Base-by-base conservation (phyloP, 2,113 vertebrate species). In the Sceloporus undulatus region DNA sequence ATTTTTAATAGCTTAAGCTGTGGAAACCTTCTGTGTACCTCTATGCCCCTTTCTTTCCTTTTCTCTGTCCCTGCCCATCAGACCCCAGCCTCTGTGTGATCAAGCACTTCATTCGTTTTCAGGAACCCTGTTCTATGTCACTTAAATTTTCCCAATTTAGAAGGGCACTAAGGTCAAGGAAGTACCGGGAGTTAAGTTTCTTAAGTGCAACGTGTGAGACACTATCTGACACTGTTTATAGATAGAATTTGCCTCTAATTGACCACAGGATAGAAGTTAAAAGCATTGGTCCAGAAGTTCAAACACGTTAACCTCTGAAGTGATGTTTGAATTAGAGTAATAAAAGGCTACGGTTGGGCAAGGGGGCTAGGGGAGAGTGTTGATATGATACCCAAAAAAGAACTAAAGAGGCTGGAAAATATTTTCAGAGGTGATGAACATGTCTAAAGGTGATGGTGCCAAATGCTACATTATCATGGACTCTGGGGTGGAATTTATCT, bases 191-290 rank as follows among this genome's bases (percentile, higher is more conserved):
- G 90, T 96, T 96, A 95, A 94, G 95, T 97, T 97, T 96, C 97
- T 97, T 98, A 97, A 98, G 97, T 97, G 97, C 97, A 95, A 96
- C 2, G 96, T 98, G 97, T 97, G 97, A 97, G 97, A 95, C 97
- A 96, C 96, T 95, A 97, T 97, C 96, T 97, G 97, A 98, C 97
- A 97, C 92, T 97, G 96, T 97, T 98, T 97, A 97, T 94, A 97
- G 96, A 97, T 96, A 95, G 87, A 93, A 88, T 95, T 94, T 96
- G 95, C 92, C 92, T 91, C 96, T 95, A 96, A 96, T 84, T 97
- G 95, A 97, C 97, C 96, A 97, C 86, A 94, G 93, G 95, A 96
- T 95, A 96, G 94, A 96, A 97, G 96, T 98, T 98, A 97, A 98
- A 98, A 98, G 97, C 97, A 94, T 95, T 96, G 90, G 95, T 93